These are phyloP conservation scores for Tetramorium alpestre DNA, from an alignment of 1,140 invertebrate species.

Conservation along the genomic window DNA sequence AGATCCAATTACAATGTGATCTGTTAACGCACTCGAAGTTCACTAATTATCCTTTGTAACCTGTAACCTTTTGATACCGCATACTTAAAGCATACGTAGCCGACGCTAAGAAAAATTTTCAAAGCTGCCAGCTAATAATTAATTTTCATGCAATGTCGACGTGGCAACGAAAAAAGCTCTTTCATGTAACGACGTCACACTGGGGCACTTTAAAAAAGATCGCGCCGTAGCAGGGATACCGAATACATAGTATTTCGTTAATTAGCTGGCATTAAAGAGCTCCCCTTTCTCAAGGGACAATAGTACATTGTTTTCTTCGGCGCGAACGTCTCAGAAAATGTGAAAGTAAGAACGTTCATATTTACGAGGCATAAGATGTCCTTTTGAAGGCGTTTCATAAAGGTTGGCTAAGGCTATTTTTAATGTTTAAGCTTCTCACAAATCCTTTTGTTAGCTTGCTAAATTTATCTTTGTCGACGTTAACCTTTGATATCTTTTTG, in stretches of 20 bases:
- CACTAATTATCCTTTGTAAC: conserved; percentile 58
- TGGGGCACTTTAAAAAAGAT: conserved; percentile 15
- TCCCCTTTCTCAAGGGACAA: conserved; percentile 3
- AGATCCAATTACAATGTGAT: conserved; percentile 60
- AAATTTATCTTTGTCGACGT: conserved; percentile 18
- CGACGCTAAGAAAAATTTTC: conserved; percentile 54
- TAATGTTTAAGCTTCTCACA: conserved; percentile 19
- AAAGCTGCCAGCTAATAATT: conserved; percentile 55
- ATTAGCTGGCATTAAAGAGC: conserved; percentile 39
- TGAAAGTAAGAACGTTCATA: conserved; percentile 34
- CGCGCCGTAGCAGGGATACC: background rate
- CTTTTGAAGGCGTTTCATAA: conserved; percentile 23
- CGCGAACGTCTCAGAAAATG: conserved; percentile 11
- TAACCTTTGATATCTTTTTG: conserved; percentile 3
- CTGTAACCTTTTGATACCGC: conserved; percentile 43
- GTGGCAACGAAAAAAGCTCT: conserved; percentile 41
- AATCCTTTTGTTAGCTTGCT: background rate
- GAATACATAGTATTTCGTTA: conserved; percentile 50
- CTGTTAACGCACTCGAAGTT: conserved; percentile 43
- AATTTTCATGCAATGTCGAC: conserved; percentile 51
- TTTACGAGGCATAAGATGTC: conserved; percentile 21
- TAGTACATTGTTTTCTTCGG: conserved; percentile 26
- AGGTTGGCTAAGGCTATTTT: conserved; percentile 7
- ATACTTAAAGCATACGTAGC: conserved; percentile 6
- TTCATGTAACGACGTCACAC: conserved; percentile 42